Conservation (phyloP, 2,888 invertebrate species). For the Phyto melanocephala region DNA sequence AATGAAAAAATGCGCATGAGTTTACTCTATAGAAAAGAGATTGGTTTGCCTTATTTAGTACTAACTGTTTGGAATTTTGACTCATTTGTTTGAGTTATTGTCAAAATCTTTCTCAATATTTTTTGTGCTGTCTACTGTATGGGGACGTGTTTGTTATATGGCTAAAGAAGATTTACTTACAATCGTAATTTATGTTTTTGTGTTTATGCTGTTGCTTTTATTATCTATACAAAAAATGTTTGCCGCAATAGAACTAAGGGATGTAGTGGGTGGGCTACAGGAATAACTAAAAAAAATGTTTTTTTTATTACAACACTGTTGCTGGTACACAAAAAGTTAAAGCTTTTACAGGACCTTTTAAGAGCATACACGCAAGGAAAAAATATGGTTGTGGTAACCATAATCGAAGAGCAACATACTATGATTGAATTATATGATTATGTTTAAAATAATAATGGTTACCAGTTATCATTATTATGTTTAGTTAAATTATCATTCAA, state of each 20-base stretch:
- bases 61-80: neutral
- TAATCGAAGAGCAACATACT: too few species aligned
- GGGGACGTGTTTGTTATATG: too few species aligned
- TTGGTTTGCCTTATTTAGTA: constrained; percentile 6
- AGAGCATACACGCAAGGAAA: too few species aligned
- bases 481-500: too few species aligned
- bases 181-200: too few species aligned
- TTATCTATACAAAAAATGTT: neutral
- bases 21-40: neutral
- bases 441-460: too few species aligned
- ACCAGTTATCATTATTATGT: too few species aligned
- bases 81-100: neutral
- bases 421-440: too few species aligned
- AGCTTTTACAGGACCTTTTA: too few species aligned
- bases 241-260: neutral
- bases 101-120: neutral
- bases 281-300: neutral
- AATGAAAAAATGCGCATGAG: neutral
- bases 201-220: neutral
- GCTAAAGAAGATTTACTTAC: too few species aligned
- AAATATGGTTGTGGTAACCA: too few species aligned
- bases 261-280: neutral
- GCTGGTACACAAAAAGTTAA: too few species aligned
- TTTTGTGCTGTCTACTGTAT: neutral
- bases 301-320: neutral